Evolutionary conservation across 2,113 vertebrate species (phyloP), one percentile per base, ranked within the genome.

Genomic region (Pachycephala philippinensis): DNA sequence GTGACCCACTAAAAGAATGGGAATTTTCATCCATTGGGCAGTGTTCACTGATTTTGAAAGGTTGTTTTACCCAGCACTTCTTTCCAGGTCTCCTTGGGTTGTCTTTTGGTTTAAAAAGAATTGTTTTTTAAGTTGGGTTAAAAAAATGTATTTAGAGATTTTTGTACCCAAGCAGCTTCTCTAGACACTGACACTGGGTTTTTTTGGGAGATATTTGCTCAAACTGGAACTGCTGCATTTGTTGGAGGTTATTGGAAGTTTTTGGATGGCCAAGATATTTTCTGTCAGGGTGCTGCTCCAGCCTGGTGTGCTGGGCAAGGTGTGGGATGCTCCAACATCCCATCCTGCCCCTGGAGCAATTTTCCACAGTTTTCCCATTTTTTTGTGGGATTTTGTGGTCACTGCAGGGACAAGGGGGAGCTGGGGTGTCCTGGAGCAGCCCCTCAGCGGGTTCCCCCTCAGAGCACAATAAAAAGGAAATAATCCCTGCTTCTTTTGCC

Each of bases 171-270:
- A 35, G 13, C 1, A 13, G 28, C 68, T 54, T 52, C 68, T 27
- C 1, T 5, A 12, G n/a, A 3, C 27, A 10, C 13, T 0, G 4
- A 3, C 0, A 7, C 3, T 30, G n/a, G 45, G 23, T 7, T 59
- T 49, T 74, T 76, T 33, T 27, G 59, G 57, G 33, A 65, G 49
- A 2, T 9, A 5, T 0, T 33, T n/a, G 52, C 40, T 68, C 7
- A 3, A 35, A 23, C 17, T 9, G 6, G 13, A 21, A 10, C 19
- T 14, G 74, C 74, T 30, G 64, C 7, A 0, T 57, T 53, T 40
- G 4, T 7, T 7, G 77, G 72, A 1, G 11, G 10, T 61, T 9
- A 4, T 5, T 2, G 21, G 44, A 56, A 4, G 4, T 39, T 53
- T 57, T 77, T 11, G 15, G 33, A 13, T 4, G 31, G 6, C 28